Evolutionary conservation across 2,113 vertebrate species (phyloP).

Genomic region (Nothoprocta pentlandii): DNA sequence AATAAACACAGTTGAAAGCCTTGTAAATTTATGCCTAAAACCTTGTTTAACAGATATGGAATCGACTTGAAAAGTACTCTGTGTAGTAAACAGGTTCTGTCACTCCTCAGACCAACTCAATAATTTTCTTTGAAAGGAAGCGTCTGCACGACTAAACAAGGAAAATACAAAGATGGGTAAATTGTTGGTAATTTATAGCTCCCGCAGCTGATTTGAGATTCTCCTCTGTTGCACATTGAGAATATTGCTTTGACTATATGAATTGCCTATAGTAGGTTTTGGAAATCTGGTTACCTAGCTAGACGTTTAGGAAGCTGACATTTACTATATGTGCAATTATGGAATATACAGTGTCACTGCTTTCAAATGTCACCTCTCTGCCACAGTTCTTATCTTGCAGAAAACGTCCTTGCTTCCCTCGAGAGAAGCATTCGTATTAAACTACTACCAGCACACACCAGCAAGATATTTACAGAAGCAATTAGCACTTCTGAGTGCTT

Average conservation of each 20-base stretch:
- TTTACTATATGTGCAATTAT: conserved; percentile 46
- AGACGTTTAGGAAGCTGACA: background rate
- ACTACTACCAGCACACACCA: background rate
- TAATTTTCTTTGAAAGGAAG: background rate
- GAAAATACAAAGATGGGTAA: conserved; percentile 35
- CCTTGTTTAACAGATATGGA: background rate
- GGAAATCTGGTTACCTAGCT: conserved; percentile 24
- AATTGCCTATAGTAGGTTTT: background rate
- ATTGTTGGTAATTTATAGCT: conserved; percentile 21
- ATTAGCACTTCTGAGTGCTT: conserved; percentile 9
- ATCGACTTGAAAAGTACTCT: background rate
- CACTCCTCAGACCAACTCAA: background rate
- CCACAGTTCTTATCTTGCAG: conserved; percentile 5
- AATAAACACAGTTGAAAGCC: background rate
- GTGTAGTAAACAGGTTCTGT: conserved; percentile 5
- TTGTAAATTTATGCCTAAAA: conserved; percentile 21
- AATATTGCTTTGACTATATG: conserved; percentile 3
- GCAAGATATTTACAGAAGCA: conserved; percentile 54
- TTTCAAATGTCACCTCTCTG: conserved; percentile 56
- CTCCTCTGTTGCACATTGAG: conserved; percentile 11
- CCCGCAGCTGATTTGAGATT: background rate
- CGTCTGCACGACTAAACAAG: background rate
- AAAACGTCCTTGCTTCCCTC: conserved; percentile 14
- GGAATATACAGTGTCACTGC: conserved; percentile 12
- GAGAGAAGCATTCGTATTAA: background rate